These are phyloP conservation scores for Lydus trimaculatus DNA, from an alignment of 2,888 invertebrate genomes.

Conservation along the genomic window DNA sequence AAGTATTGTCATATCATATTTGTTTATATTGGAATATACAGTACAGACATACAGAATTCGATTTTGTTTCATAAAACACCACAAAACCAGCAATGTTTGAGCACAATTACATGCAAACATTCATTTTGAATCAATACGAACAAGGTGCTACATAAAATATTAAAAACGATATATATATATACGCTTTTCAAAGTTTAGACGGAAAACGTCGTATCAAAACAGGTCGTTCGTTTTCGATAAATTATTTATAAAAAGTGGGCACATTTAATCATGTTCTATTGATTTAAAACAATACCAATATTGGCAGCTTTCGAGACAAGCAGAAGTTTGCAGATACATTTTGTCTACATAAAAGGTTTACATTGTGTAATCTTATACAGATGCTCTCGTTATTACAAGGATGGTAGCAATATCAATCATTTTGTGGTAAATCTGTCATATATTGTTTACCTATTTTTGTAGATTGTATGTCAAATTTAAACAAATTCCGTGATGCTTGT, in stretches of 20 bases:
- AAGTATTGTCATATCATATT: neutral
- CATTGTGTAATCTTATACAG: neutral
- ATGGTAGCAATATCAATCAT: constrained; percentile 28
- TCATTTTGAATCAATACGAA: constrained; percentile 27
- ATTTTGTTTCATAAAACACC: neutral
- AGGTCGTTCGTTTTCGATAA: neutral
- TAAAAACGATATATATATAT: neutral
- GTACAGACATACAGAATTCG: neutral
- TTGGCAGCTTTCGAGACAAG: neutral
- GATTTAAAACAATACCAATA: constrained; percentile 3
- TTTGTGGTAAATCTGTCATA: constrained; percentile 28
- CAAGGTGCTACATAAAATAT: constrained; percentile 26
- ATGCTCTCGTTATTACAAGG: constrained; percentile 8
- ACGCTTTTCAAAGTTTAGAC: neutral
- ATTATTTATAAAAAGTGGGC: neutral
- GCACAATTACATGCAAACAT: constrained; percentile 25
- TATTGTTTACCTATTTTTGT: constrained; percentile 26
- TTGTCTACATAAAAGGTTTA: neutral
- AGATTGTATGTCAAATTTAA: constrained; percentile 26
- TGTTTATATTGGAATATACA: neutral
- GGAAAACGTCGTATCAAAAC: neutral
- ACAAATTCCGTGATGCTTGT: constrained; percentile 12
- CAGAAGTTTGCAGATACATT: neutral
- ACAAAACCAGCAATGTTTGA: constrained; percentile 8
- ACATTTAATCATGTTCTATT: neutral